A percentile compares a stretch with the other conserved stretches of the same genome.
phyloP scores from a whole-genome alignment of 37 sponge, comb jelly and placozoan genomes.

The Haliclona indistincta region DNA sequence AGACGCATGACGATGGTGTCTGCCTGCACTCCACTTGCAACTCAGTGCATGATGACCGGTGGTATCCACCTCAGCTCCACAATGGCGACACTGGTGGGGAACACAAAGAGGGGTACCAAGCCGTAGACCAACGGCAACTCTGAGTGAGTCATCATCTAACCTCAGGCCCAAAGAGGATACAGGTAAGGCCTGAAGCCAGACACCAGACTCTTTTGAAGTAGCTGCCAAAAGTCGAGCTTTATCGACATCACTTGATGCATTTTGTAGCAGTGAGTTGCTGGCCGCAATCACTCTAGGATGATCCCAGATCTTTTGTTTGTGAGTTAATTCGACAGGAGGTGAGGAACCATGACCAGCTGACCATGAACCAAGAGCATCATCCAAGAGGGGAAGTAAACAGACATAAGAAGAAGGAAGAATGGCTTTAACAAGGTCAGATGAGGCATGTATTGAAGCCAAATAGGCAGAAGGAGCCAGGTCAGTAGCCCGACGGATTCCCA shows the following conservation, averaged over 20 bases:
- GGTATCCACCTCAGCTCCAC: conserved; percentile 8
- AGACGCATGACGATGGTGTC: conserved; percentile 1
- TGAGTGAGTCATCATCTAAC: too few species aligned
- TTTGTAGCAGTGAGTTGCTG: background rate
- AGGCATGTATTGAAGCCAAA: too few species aligned
- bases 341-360: too few species aligned
- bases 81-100: conserved; percentile 19
- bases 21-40: conserved; percentile 11
- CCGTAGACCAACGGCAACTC: conserved; percentile 39
- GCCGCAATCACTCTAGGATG: background rate
- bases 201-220: too few species aligned
- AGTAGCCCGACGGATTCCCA: too few species aligned
- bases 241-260: background rate
- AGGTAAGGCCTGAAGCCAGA: too few species aligned
- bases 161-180: too few species aligned
- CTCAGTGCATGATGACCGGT: conserved; percentile 8
- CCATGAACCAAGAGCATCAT: too few species aligned
- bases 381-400: too few species aligned
- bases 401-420: too few species aligned
- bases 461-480: too few species aligned
- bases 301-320: conserved; percentile 31
- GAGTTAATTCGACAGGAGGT: background rate
- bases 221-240: conserved; percentile 17
- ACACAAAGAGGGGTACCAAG: conserved; percentile 29
- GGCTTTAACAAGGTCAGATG: too few species aligned